Evolutionary conservation across 2,797 vertebrate genomes (phyloP), one percentile per base, ranked within the genome.

Genomic region (Spondyliosoma cantharus): DNA sequence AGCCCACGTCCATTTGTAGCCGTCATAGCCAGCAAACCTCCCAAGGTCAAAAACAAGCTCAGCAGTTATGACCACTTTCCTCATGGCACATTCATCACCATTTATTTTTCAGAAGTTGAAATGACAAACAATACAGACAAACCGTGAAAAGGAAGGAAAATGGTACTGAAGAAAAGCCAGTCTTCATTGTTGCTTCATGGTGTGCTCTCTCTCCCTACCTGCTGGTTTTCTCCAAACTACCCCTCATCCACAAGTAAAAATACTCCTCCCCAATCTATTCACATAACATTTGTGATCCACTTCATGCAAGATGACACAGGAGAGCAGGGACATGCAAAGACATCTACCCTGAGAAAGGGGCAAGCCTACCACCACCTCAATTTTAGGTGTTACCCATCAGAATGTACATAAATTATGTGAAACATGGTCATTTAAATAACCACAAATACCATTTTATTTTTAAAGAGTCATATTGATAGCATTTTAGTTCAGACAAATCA

Each of bases 1-100:
- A 53, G 64, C 75, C 83, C 59, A 70, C 74, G 70, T 77, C 85
- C 76, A 66, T 81, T 86, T 84, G 65, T 66, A 64, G 82, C 60
- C 37, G 61, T n/a, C 49, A 66, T 50, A 66, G 50, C 29, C 87
- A 45, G 66, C 67, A 77, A 71, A 74, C 60, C 66, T 80, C 65
- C 46, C 57, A 22, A 45, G 58, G 71, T 77, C 56, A 60, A 58
- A 75, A 71, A 66, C 53, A 27, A 59, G 27, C 64, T 58, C 63
- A 81, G 48, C 37, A 68, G n/a, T 27, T 27, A 13, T 64, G 59
- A 45, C 27, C 14, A 58, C 59, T 63, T 43, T 69, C 16, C 69
- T 37, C 29, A 22, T 20, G 29, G 7, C 17, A 9, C 50, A 13
- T 56, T 74, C 8, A 68, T 9, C 75, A 61, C 17, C 8, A 48